phyloP scores from a whole-genome alignment of 2,113 vertebrate genomes.

The Pedetes capensis region DNA sequence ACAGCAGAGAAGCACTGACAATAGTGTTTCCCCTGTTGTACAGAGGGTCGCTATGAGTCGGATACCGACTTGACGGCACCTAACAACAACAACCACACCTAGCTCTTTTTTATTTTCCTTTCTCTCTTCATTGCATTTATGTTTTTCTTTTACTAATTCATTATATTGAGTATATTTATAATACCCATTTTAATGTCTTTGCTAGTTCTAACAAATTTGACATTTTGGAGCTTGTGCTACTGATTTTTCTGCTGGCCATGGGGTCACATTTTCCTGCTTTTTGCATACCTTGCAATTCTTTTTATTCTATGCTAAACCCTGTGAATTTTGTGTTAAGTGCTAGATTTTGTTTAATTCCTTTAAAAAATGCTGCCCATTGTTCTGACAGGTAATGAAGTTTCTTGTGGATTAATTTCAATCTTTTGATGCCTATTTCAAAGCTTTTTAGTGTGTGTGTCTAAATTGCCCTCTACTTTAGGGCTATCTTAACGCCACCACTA shows the following conservation, averaged over 20 bases:
- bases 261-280: background rate
- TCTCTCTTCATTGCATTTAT: background rate
- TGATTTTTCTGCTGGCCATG: background rate
- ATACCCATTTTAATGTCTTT: background rate
- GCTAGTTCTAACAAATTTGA: background rate
- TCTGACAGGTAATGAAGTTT: conserved; percentile 14
- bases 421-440: conserved; percentile 9
- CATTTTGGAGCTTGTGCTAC: background rate
- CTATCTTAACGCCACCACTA: background rate
- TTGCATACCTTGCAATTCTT: conserved; percentile 1
- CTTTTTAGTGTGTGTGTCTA: background rate
- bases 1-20: too few relatives aligned
- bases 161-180: background rate
- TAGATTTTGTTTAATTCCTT: conserved; percentile 19
- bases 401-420: background rate
- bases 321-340: background rate
- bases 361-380: background rate
- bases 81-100: too few relatives aligned
- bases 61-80: too few relatives aligned
- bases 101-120: background rate
- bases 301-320: background rate
- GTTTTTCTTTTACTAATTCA: background rate
- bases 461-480: background rate
- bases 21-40: too few relatives aligned
- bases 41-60: too few relatives aligned